Base-by-base conservation (phyloP, 2,888 invertebrate species). In the Diogma glabrata region DNA sequence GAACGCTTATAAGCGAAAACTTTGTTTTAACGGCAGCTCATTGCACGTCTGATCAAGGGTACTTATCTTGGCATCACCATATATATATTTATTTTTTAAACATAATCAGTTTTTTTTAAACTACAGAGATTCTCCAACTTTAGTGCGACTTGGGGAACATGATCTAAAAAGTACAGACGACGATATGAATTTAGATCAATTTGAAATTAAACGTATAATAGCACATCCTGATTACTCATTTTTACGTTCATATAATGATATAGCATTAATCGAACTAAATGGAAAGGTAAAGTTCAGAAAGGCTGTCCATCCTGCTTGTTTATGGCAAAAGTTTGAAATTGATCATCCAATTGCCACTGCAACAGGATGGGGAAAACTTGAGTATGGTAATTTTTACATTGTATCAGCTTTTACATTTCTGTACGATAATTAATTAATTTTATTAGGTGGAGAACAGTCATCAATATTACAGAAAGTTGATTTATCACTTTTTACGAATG, bases 291-390 rank as follows among this genome's bases (percentile, higher is more conserved):
- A 46, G 50, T 58, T 76, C 53, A 70, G 67, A 30, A 64, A 67
- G n/a, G 70, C 64, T 57, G 69, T 77, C 1, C 67, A 77, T 40
- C 82, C 82, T 1, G 77, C 80, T 3, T 80, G 80, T 55, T 65
- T 82, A 12, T 77, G 75, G 67, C 64, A 66, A 3, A 60, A 58
- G 20, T 52, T 55, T 2, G 57, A 63, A 14, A 57, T 73, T 28
- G 66, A 69, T 14, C 66, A 67, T 45, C 59, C 60, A 1, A 64
- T 66, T 54, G 75, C 74, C 1, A 72, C 77, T 12, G 81, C 81
- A 10, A 75, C 75, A 58, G 82, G 82, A 49, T 81, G 78, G 70
- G 82, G 82, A 1, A 70, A 71, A 52, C 72, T 72, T 0, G 63
- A 68, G 54, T 76, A 71, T 54, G 72, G 60, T 43, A n/a, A n/a